Conservation (phyloP, 2,797 vertebrate genomes). For the Artibeus lituratus region DNA sequence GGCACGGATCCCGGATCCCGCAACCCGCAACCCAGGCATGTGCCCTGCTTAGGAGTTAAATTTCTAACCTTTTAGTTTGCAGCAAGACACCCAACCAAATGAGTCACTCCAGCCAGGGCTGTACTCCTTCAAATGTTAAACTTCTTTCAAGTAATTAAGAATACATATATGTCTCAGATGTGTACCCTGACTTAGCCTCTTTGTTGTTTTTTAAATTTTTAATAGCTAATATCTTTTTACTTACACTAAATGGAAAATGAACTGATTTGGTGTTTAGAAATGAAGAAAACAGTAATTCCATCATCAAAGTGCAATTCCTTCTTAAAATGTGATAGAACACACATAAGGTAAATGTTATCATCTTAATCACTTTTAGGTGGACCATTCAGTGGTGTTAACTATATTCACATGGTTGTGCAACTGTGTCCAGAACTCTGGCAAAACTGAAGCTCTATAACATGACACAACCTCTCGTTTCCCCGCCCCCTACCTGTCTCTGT, state of each 20-base stretch:
- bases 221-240: background rate
- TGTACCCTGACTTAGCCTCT: background rate
- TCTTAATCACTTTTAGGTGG: background rate
- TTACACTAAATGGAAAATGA: background rate
- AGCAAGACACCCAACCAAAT: background rate
- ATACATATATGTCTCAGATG: background rate
- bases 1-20: no score
- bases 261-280: background rate
- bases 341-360: background rate
- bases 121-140: background rate
- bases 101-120: background rate
- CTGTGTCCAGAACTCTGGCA: background rate
- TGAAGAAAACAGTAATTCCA: background rate
- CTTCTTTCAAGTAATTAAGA: background rate
- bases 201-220: background rate
- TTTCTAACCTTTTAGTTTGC: background rate
- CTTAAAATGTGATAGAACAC: background rate
- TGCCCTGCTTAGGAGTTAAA: background rate
- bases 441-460: background rate
- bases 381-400: background rate
- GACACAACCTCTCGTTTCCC: background rate
- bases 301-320: background rate
- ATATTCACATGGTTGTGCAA: background rate
- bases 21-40: no score
- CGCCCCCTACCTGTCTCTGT: background rate